Percentiles rank a stretch among this genome's conserved stretches.
These are phyloP conservation scores for Drosophila neocordata DNA, from an alignment of 1,140 invertebrate species.

Conservation along the genomic window DNA sequence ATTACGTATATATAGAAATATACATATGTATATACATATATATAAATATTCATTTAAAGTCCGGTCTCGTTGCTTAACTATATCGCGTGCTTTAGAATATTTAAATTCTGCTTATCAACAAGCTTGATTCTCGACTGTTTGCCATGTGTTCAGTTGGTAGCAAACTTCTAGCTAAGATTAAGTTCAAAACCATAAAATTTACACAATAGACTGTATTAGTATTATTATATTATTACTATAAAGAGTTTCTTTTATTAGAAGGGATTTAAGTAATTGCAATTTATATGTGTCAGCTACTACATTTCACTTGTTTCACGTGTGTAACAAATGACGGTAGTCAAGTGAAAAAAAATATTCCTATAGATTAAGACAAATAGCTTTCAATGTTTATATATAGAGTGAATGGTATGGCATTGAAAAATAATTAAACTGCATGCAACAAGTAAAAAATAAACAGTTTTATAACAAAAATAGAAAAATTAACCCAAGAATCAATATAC, in stretches of 20 bases:
- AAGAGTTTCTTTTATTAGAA: not conserved
- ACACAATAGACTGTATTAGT: slow-evolving; percentile 28
- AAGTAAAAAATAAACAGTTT: too few species aligned
- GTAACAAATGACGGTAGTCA: not conserved
- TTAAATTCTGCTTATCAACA: slow-evolving; percentile 76
- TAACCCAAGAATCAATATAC: too few species aligned
- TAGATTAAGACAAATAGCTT: not conserved
- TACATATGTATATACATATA: not conserved
- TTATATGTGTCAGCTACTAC: not conserved
- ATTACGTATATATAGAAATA: slow-evolving; percentile 6
- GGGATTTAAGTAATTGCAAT: not conserved
- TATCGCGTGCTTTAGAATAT: slow-evolving; percentile 69
- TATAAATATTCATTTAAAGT: slow-evolving; percentile 18
- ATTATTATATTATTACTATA: not conserved
- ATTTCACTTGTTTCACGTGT: not conserved
- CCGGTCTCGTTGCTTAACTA: slow-evolving; percentile 40
- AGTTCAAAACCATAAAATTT: slow-evolving; percentile 60
- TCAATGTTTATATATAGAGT: too few species aligned
- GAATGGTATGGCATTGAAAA: too few species aligned
- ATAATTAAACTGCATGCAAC: too few species aligned
- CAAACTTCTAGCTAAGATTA: slow-evolving; percentile 10
- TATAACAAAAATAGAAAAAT: too few species aligned
- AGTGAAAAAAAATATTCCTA: not conserved
- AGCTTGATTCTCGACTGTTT: slow-evolving; percentile 45
- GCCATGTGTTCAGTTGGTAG: slow-evolving; percentile 13